Conservation (phyloP, 2,113 vertebrate species). For the Dipodomys merriami region DNA sequence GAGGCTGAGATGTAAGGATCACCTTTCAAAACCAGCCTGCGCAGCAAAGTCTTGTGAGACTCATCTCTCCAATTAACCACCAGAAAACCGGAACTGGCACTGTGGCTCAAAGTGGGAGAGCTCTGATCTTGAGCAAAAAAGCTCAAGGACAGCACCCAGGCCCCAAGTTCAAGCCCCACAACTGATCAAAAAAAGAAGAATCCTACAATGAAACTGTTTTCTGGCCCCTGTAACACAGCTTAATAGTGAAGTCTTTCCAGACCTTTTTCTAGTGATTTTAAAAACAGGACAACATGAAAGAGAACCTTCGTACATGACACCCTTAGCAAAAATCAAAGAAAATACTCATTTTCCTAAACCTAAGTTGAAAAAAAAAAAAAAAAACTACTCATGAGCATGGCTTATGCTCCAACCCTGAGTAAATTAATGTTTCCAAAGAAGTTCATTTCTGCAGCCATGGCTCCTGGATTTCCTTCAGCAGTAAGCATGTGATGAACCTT, state of each 20-base stretch:
- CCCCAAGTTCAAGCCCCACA: too few species aligned
- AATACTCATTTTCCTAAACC: neutral
- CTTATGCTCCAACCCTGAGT: neutral
- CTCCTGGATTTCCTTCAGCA: constrained; percentile 1
- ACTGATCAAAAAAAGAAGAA: neutral
- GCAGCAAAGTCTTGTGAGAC: too few species aligned
- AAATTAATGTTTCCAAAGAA: neutral
- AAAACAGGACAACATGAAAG: constrained; percentile 14
- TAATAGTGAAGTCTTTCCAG: neutral
- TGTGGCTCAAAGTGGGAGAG: too few species aligned
- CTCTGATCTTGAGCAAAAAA: too few species aligned
- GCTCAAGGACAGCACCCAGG: too few species aligned
- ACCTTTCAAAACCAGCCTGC: too few species aligned
- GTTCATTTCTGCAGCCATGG: constrained; percentile 23
- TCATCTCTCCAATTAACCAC: too few species aligned
- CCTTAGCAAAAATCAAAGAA: constrained; percentile 34
- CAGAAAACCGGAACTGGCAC: too few species aligned
- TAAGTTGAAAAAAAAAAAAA: neutral
- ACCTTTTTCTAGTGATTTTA: constrained; percentile 26
- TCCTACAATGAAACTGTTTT: neutral
- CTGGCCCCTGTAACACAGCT: neutral
- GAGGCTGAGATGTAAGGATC: too few species aligned
- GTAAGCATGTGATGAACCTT: neutral
- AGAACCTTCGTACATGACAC: neutral
- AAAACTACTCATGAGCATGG: neutral